Conservation (phyloP, 2,888 invertebrate genomes). For the Biston betularia region DNA sequence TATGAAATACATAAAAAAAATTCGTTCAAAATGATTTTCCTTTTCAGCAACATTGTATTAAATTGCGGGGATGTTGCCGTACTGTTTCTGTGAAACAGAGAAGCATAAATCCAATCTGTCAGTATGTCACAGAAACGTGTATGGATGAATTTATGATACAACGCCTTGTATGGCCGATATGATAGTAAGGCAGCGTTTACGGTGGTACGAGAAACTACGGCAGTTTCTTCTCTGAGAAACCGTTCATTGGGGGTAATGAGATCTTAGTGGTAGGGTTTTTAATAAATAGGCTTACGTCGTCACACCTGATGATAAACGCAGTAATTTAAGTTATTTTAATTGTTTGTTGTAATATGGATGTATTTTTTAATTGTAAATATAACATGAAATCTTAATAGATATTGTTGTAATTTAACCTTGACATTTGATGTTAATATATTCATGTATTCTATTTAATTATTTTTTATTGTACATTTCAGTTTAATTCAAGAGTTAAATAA, state of each 20-base stretch:
- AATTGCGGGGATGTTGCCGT: conserved; percentile 6
- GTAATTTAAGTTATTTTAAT: neutral
- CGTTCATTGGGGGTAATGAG: conserved; percentile 1
- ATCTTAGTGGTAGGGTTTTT: neutral
- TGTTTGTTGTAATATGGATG: too few species aligned
- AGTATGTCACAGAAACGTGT: conserved; percentile 65
- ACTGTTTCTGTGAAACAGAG: conserved; percentile 21
- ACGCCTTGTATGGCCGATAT: conserved; percentile 55
- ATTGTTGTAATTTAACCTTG: too few species aligned
- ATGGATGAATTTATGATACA: conserved; percentile 69
- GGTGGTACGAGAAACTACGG: conserved; percentile 20
- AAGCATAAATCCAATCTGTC: conserved; percentile 49
- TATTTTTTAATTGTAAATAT: too few species aligned
- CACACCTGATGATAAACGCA: too few species aligned
- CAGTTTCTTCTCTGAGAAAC: conserved; percentile 22
- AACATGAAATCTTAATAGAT: too few species aligned
- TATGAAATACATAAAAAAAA: too few species aligned
- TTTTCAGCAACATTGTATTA: neutral
- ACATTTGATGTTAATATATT: too few species aligned
- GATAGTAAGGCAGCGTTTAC: conserved; percentile 27
- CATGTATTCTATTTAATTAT: too few species aligned
- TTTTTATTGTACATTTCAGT: too few species aligned
- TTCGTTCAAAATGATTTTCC: neutral
- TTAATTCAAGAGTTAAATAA: too few species aligned
- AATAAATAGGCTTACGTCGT: too few species aligned